Conservation (phyloP, 2,888 invertebrate genomes). For the Formica aserva region DNA sequence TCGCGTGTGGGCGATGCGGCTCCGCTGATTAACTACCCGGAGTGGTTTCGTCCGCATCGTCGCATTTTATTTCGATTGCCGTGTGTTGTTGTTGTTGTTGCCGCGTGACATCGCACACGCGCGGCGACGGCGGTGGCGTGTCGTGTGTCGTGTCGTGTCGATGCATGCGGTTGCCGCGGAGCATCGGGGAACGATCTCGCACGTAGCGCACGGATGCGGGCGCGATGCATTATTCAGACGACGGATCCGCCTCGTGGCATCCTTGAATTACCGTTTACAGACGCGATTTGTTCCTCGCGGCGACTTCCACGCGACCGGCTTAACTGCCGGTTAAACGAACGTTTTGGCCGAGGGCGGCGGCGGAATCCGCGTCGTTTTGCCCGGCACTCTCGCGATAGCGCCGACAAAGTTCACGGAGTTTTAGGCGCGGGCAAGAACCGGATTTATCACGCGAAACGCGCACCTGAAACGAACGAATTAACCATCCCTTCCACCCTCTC, state of each 20-base stretch:
- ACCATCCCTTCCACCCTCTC: not conserved
- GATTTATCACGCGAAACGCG: constrained; percentile 46
- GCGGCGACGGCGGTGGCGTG: not conserved
- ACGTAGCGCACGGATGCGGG: constrained; percentile 9
- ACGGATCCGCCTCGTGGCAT: constrained; percentile 43
- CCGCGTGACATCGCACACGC: not conserved
- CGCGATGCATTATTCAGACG: constrained; percentile 58
- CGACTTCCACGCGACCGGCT: constrained; percentile 58
- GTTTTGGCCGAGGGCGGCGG: not conserved
- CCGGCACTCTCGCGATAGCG: constrained; percentile 41
- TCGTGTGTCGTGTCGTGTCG: not conserved
- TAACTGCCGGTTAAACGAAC: constrained; percentile 56
- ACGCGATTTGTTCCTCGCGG: constrained; percentile 53
- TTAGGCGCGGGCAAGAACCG: constrained; percentile 48
- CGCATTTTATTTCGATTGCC: constrained; percentile 55
- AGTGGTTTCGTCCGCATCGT: constrained; percentile 38
- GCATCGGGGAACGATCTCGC: constrained; percentile 39
- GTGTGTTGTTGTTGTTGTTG: constrained; percentile 2
- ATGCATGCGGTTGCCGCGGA: constrained; percentile 29
- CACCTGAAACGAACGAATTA: constrained; percentile 43
- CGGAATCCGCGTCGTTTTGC: constrained; percentile 25
- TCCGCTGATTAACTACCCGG: constrained; percentile 50
- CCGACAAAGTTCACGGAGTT: constrained; percentile 45
- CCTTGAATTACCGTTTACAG: constrained; percentile 58
- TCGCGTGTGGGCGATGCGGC: constrained; percentile 52